phyloP scores from a whole-genome alignment of 2,888 invertebrate species.

The Trilocha varians region DNA sequence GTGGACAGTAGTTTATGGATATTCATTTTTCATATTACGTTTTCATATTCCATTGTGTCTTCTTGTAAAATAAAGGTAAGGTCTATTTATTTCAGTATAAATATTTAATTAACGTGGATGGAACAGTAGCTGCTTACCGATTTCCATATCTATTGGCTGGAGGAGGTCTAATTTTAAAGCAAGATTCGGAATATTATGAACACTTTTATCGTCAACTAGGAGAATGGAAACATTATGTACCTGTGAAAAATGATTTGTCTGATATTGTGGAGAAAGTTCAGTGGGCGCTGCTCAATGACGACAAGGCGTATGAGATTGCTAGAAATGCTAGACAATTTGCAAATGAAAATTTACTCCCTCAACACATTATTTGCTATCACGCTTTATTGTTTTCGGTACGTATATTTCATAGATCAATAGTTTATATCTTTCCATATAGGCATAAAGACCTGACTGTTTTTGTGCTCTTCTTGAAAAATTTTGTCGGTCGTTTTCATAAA shows the following conservation, averaged over 20 bases:
- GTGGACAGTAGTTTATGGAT: no score
- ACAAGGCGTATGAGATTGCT: constrained; percentile 77
- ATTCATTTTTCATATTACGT: no score
- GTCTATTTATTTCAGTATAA: constrained; percentile 89
- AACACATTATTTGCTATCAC: constrained; percentile 92
- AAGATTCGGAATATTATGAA: constrained; percentile 95
- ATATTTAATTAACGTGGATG: constrained; percentile 95
- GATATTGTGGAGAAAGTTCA: constrained; percentile 84
- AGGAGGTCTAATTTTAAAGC: constrained; percentile 91
- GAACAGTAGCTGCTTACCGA: constrained; percentile 96
- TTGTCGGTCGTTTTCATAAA: no score
- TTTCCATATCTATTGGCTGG: constrained; percentile 93
- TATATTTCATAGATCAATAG: no score
- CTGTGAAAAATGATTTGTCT: constrained; percentile 84
- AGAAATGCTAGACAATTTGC: constrained; percentile 80
- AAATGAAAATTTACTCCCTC: constrained; percentile 84
- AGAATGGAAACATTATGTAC: constrained; percentile 87
- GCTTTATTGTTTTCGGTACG: constrained; percentile 67
- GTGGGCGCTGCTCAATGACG: constrained; percentile 85
- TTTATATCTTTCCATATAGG: no score
- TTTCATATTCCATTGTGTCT: no score
- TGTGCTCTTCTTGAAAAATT: no score
- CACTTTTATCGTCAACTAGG: constrained; percentile 88
- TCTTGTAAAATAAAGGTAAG: no score
- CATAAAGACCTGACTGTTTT: no score